Percentiles rank a stretch among this genome's conserved stretches.
These are phyloP conservation scores for Amblyopsis hoosieri DNA, from an alignment of 2,797 vertebrate species.

Conservation along the genomic window DNA sequence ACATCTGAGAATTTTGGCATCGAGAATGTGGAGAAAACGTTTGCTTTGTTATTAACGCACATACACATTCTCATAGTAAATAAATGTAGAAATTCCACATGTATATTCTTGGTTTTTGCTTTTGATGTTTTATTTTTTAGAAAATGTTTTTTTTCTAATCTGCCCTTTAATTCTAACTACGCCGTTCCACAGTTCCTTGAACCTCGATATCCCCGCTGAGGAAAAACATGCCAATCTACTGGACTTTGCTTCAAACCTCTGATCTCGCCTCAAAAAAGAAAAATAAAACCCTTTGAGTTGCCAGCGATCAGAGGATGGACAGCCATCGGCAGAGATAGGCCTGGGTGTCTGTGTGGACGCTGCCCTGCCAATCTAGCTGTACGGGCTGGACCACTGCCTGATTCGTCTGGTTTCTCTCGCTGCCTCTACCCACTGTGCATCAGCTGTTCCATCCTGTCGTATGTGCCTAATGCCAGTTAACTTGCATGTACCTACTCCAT, in stretches of 20 bases:
- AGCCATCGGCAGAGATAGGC: slow-evolving; percentile 59
- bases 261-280: slow-evolving; percentile 47
- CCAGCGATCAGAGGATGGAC: slow-evolving; percentile 59
- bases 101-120: too few species aligned
- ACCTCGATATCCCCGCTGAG: slow-evolving; percentile 39
- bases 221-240: slow-evolving; percentile 53
- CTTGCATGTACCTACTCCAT: slow-evolving; percentile 38
- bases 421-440: slow-evolving; percentile 50
- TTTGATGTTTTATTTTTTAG: background rate
- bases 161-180: slow-evolving; percentile 15
- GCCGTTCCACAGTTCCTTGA: background rate
- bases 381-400: slow-evolving; percentile 50
- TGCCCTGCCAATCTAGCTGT: slow-evolving; percentile 63
- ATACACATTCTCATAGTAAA: too few species aligned
- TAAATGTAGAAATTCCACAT: too few species aligned
- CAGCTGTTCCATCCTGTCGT: slow-evolving; percentile 49
- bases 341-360: slow-evolving; percentile 53
- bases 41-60: too few species aligned
- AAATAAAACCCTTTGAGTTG: slow-evolving; percentile 30
- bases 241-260: slow-evolving; percentile 43
- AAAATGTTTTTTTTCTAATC: slow-evolving; percentile 12
- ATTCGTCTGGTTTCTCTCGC: slow-evolving; percentile 55
- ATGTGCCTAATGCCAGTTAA: slow-evolving; percentile 46
- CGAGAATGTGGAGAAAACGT: too few species aligned
- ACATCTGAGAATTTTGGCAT: background rate